A percentile compares a stretch with the other conserved stretches of the same genome.
phyloP scores from a whole-genome alignment of 2,113 vertebrate genomes.

The Galemys pyrenaicus region DNA sequence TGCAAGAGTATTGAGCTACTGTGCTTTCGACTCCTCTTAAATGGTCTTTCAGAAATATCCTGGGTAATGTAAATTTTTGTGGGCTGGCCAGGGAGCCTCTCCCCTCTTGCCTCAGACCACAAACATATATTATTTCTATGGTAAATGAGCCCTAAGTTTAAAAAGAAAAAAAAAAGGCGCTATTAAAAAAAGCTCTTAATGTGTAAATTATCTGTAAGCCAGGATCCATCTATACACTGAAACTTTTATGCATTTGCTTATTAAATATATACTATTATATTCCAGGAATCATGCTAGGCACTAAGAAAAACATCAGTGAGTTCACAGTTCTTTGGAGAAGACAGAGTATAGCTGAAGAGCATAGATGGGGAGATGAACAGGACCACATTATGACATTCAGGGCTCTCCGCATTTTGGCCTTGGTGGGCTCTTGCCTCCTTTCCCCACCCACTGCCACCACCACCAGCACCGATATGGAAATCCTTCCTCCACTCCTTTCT shows the following conservation, averaged over 20 bases:
- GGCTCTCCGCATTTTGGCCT: background rate
- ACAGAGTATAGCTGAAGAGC: background rate
- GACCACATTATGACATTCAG: background rate
- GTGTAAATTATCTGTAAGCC: background rate
- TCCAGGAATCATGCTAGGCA: background rate
- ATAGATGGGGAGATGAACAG: background rate
- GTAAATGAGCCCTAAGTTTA: slow-evolving; percentile 9
- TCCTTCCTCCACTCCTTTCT: too few species aligned
- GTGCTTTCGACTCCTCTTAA: background rate
- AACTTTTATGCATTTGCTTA: background rate
- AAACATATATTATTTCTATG: background rate
- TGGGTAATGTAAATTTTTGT: background rate
- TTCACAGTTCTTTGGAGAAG: background rate
- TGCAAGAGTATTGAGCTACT: background rate
- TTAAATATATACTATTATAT: background rate
- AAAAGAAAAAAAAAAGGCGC: background rate
- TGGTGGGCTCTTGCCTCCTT: background rate
- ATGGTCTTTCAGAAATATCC: background rate
- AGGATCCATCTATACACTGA: background rate
- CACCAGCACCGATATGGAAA: too few species aligned
- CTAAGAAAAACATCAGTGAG: background rate
- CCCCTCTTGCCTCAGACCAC: background rate
- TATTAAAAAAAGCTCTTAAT: slow-evolving; percentile 1
- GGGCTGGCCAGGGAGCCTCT: background rate
- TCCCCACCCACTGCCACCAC: too few species aligned